Evolutionary conservation across 37 sponge, comb jelly and placozoan genomes (phyloP).

Genomic region (Chondrilla cf. caribensis): DNA sequence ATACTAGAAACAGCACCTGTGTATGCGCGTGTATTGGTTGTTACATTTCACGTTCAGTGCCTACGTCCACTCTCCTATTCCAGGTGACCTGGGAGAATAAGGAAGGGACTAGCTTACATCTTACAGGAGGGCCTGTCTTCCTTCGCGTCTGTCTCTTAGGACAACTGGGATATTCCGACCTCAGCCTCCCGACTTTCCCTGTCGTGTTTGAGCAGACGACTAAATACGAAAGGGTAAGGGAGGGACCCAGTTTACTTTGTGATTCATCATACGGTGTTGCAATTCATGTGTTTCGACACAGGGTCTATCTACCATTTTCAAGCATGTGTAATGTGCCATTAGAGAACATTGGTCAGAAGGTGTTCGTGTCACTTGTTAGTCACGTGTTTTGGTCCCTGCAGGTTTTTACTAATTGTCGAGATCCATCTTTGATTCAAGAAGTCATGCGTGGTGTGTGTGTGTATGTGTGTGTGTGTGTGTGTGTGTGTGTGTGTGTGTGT

Average conservation of each 20-base stretch:
- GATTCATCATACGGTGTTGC: background rate
- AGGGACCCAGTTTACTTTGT: background rate
- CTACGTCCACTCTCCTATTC: background rate
- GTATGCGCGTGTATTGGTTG: background rate
- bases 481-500: background rate
- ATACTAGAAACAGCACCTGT: no score
- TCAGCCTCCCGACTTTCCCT: conserved; percentile 58
- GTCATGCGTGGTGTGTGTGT: conserved; percentile 59
- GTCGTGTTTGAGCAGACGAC: conserved; percentile 45
- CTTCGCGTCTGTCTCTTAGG: conserved; percentile 75
- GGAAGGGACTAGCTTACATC: conserved; percentile 16
- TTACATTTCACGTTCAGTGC: background rate
- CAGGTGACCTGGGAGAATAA: conserved; percentile 59
- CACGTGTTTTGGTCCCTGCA: conserved; percentile 13
- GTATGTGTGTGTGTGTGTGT: no score
- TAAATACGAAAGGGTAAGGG: conserved; percentile 68
- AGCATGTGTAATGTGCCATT: no score
- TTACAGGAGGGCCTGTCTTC: conserved; percentile 60
- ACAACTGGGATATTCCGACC: conserved; percentile 64
- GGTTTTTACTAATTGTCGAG: conserved; percentile 73
- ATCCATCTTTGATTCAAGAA: conserved; percentile 59
- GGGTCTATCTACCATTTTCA: no score
- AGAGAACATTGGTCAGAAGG: no score
- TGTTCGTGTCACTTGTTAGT: background rate
- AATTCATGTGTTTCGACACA: no score